These are phyloP conservation scores for Heterodera carotae DNA, from an alignment of 1,140 invertebrate species.

Conservation along the genomic window DNA sequence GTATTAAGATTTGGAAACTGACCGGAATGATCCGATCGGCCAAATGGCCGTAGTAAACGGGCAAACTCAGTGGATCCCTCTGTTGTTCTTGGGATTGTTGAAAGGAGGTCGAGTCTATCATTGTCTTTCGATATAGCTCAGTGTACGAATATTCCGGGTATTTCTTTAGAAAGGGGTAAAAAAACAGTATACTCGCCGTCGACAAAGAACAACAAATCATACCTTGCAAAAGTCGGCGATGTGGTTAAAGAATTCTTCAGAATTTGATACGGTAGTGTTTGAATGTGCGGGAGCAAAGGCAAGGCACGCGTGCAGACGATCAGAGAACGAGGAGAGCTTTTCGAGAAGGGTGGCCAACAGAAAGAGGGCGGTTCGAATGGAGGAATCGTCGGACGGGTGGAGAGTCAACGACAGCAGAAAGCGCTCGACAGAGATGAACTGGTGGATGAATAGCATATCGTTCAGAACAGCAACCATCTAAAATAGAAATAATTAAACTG, in stretches of 20 bases:
- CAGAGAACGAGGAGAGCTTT: constrained; percentile 29
- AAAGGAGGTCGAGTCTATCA: constrained; percentile 18
- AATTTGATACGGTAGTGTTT: constrained; percentile 35
- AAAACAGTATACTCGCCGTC: neutral
- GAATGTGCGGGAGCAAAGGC: constrained; percentile 34
- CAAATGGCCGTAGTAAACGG: constrained; percentile 40
- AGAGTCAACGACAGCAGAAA: constrained; percentile 45
- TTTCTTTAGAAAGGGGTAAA: constrained; percentile 28
- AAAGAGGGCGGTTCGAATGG: constrained; percentile 36
- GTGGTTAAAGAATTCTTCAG: constrained; percentile 50
- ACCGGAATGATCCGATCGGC: constrained; percentile 45
- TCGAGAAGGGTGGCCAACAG: constrained; percentile 23
- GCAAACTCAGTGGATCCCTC: constrained; percentile 19
- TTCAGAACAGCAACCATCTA: constrained; percentile 38
- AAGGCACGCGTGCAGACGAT: constrained; percentile 36
- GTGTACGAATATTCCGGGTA: constrained; percentile 42
- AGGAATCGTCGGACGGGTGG: constrained; percentile 50
- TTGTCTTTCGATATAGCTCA: constrained; percentile 22
- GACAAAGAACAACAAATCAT: constrained; percentile 12
- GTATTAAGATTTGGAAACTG: neutral
- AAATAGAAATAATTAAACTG: no score
- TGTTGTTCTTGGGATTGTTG: constrained; percentile 26
- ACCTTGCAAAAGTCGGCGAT: constrained; percentile 47
- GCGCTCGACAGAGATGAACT: constrained; percentile 47
- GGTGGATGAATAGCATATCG: constrained; percentile 49